Conservation (phyloP, 1,140 invertebrate species). For the Meloidogyne floridensis region DNA sequence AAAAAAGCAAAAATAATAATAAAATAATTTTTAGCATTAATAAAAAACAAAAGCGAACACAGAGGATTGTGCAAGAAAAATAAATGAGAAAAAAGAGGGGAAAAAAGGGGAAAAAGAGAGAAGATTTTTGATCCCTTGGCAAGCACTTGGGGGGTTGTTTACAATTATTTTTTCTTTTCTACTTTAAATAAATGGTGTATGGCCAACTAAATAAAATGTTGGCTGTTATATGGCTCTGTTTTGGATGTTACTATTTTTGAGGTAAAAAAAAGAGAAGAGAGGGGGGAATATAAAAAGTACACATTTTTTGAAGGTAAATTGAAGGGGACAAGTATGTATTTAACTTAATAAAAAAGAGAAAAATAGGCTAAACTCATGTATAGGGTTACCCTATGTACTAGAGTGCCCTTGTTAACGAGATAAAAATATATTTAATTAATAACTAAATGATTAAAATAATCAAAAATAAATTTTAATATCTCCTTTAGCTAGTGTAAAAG, state of each 20-base stretch:
- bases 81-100: background rate
- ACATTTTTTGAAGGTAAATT: background rate
- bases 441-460: no score
- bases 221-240: background rate
- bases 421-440: no score
- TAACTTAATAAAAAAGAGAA: background rate
- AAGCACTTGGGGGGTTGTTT: background rate
- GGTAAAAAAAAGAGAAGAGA: background rate
- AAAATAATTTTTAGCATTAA: background rate
- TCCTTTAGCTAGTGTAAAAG: no score
- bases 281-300: background rate
- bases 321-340: background rate
- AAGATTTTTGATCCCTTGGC: slow-evolving; percentile 8
- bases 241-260: background rate
- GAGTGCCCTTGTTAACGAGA: no score
- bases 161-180: background rate
- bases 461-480: no score
- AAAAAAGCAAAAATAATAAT: background rate
- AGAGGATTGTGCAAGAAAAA: background rate
- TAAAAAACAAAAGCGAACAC: background rate
- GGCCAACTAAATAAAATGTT: background rate
- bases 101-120: background rate
- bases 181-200: background rate
- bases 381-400: no score
- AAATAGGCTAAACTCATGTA: background rate